These are phyloP conservation scores for Pangasianodon gigas DNA, from an alignment of 2,113 vertebrate genomes.

Conservation along the genomic window DNA sequence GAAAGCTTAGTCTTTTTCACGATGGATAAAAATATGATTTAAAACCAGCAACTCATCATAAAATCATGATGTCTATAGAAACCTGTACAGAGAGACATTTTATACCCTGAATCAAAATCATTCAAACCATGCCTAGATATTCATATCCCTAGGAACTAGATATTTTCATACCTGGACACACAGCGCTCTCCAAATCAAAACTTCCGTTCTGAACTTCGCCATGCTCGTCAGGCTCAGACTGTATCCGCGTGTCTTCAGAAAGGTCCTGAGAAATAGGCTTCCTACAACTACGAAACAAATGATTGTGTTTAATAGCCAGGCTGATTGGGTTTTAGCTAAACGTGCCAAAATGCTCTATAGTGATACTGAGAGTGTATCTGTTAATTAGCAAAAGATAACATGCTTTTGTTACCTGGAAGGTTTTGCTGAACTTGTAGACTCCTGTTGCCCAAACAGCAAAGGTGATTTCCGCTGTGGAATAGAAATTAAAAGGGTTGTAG, in stretches of 20 bases:
- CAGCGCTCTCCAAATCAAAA: slow-evolving; percentile 62
- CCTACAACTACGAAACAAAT: slow-evolving; percentile 4
- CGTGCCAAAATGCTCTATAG: neutral
- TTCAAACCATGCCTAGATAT: neutral
- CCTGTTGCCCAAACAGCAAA: neutral
- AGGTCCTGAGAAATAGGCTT: slow-evolving; percentile 3
- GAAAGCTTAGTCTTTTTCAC: too few species aligned
- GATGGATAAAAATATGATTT: too few species aligned
- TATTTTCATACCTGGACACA: slow-evolving; percentile 80
- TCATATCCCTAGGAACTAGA: neutral
- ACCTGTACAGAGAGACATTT: neutral
- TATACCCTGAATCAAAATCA: neutral
- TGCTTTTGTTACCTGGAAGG: slow-evolving; percentile 13
- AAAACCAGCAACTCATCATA: too few species aligned
- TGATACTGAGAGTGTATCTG: neutral
- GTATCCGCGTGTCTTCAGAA: slow-evolving; percentile 25
- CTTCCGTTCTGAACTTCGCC: slow-evolving; percentile 13
- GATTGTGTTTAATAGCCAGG: neutral
- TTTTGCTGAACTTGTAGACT: slow-evolving; percentile 12
- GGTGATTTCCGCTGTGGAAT: slow-evolving; percentile 15
- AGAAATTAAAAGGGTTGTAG: neutral
- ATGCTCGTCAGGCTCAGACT: neutral
- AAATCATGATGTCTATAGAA: too few species aligned
- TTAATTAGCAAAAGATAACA: neutral
- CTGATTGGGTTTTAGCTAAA: neutral